A percentile compares a stretch with the other conserved stretches of the same genome.
Conservation (phyloP, 37 sponge, comb jelly and placozoan species). For the Mnemiopsis leidyi region DNA sequence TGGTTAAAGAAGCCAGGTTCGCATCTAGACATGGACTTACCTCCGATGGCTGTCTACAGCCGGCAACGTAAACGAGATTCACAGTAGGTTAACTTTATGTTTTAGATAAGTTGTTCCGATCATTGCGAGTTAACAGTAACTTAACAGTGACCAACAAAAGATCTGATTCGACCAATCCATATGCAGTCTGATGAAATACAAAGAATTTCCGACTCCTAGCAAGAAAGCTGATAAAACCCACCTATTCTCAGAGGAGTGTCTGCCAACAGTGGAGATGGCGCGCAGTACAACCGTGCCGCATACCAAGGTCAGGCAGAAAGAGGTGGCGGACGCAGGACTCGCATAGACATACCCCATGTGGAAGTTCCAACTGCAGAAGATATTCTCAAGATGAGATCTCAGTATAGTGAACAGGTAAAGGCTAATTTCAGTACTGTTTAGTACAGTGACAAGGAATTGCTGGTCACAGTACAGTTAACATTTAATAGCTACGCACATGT, state of each 20-base stretch:
- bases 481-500: no score
- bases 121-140: no score
- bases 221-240: no score
- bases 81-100: no score
- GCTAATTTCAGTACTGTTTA: no score
- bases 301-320: background rate
- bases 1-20: background rate
- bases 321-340: background rate
- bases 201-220: no score
- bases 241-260: background rate
- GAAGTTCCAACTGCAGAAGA: conserved; percentile 59
- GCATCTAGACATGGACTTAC: background rate
- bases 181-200: no score
- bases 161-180: no score
- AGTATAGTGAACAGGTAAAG: conserved; percentile 13
- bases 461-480: no score
- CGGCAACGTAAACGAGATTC: conserved; percentile 31
- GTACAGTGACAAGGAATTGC: no score
- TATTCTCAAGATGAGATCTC: conserved; percentile 64
- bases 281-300: background rate
- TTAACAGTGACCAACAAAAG: no score
- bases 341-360: conserved; percentile 32
- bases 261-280: background rate
- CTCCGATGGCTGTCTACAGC: conserved; percentile 48
- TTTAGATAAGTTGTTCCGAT: no score